Base-by-base conservation (phyloP, 30 jellyfish, hydroid and myxozoan genomes). In the Aurelia aurita complex sp. Pacific region DNA sequence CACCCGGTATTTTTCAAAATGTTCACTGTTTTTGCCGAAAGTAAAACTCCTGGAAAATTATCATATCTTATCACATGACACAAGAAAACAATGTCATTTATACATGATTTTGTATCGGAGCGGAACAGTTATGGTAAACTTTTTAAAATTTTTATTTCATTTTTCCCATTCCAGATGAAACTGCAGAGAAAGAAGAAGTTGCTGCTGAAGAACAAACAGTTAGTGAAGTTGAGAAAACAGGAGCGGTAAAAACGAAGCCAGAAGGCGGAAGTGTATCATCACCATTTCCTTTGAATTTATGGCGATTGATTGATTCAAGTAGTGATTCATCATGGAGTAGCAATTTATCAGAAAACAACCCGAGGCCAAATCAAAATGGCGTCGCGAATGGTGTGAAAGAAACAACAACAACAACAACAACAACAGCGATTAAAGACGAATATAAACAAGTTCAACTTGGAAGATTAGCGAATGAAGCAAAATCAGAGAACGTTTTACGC, bases 291-390 rank as follows among this genome's bases (percentile, higher is more conserved):
- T 66, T 90, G 43, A 73, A 75, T 70, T 53, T 79, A 69, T 79
- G 88, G 82, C 82, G 83, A 3, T 64, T 83, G 12, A 69, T 90
- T 19, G 96, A 85, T 33, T 74, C 90, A 16, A 75, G 88, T 77
- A 82, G 97, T 79, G 96, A 84, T 43, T 91, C 96, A 19, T 91
- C 96, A 19, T 85, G 96, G 93, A 81, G 79, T 50, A 76, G 91
- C 55, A 69, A 79, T 66, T 50, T 10, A 36, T 81, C 83, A 23
- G 73, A 50, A 3, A 18, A 46, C 19, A 38, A 62, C 16, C 32
- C 18, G 10, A 43, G n/a, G 33, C 46, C 29, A 7, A 46, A 10
- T 13, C 23, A 19, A 15, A 36, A 32, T 10, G 80, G 15, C 38
- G 35, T 52, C 32, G 9, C 64, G 9, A 46, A 23, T 13, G 42